These are phyloP conservation scores for Calypte anna DNA, from an alignment of 2,113 vertebrate genomes.

Conservation along the genomic window DNA sequence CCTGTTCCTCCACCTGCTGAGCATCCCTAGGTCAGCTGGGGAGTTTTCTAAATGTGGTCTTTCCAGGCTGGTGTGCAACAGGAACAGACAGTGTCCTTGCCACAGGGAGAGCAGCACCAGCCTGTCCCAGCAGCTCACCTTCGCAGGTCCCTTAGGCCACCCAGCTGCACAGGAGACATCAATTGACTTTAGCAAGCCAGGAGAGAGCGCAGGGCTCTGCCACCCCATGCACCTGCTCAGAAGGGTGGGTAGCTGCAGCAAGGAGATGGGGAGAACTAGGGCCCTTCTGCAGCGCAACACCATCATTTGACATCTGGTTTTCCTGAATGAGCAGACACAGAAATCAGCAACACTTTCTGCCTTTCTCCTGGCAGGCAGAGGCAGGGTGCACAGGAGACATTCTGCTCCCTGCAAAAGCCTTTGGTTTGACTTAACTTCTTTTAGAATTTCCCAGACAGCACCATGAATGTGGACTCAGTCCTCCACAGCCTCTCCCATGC, in stretches of 20 bases:
- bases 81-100: neutral
- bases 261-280: neutral
- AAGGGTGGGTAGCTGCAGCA: neutral
- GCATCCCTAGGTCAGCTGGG: neutral
- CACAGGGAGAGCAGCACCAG: neutral
- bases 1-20: neutral
- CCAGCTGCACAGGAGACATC: neutral
- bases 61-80: accelerated
- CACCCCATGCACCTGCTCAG: neutral
- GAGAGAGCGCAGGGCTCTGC: neutral
- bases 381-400: neutral
- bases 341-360: neutral
- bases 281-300: neutral
- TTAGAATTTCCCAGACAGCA: neutral
- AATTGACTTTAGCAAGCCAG: neutral
- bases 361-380: too few relatives aligned
- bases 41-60: neutral
- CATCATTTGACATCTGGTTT: neutral
- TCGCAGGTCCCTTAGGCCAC: neutral
- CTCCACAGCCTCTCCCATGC: neutral
- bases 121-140: neutral
- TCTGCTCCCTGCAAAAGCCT: neutral
- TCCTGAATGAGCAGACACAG: neutral
- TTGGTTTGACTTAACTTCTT: neutral
- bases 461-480: neutral